Percentiles rank a stretch among this genome's conserved stretches.
phyloP scores from a whole-genome alignment of 2,797 vertebrate species.

The Myoxocephalus aenaeus region DNA sequence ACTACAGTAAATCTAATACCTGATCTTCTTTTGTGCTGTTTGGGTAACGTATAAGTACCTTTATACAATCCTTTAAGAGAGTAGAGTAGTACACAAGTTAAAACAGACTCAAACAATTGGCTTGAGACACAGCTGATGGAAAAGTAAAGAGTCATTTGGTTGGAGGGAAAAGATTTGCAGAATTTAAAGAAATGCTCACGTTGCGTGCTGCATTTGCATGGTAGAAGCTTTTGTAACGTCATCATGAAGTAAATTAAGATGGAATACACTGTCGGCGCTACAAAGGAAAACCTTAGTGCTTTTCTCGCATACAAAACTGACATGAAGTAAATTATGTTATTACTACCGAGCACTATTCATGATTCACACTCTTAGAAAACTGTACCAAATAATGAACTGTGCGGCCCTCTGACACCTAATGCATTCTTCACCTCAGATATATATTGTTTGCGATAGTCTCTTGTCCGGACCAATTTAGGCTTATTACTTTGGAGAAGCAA shows the following conservation, averaged over 20 bases:
- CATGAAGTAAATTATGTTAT: slow-evolving; percentile 31
- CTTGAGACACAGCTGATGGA: slow-evolving; percentile 37
- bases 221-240: slow-evolving; percentile 1
- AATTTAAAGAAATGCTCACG: slow-evolving; percentile 15
- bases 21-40: slow-evolving; percentile 90
- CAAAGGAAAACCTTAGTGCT: neutral
- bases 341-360: slow-evolving; percentile 28
- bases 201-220: slow-evolving; percentile 18
- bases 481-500: slow-evolving; percentile 58
- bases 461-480: slow-evolving; percentile 63
- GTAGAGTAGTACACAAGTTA: slow-evolving; percentile 84
- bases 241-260: slow-evolving; percentile 17
- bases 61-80: slow-evolving; percentile 88
- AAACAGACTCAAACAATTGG: slow-evolving; percentile 68
- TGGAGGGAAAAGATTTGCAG: slow-evolving; percentile 4
- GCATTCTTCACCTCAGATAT: slow-evolving; percentile 28
- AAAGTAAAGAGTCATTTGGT: slow-evolving; percentile 18
- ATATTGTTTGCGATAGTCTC: slow-evolving; percentile 76
- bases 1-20: slow-evolving; percentile 82
- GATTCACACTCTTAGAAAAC: slow-evolving; percentile 22
- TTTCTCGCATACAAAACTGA: slow-evolving; percentile 14
- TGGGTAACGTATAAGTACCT: slow-evolving; percentile 88
- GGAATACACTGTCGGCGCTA: slow-evolving; percentile 2
- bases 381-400: slow-evolving; percentile 27
- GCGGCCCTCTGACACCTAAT: slow-evolving; percentile 38